A percentile compares a stretch with the other conserved stretches of the same genome.
phyloP scores from a whole-genome alignment of 2,113 vertebrate species.

The Tupaia chinensis region DNA sequence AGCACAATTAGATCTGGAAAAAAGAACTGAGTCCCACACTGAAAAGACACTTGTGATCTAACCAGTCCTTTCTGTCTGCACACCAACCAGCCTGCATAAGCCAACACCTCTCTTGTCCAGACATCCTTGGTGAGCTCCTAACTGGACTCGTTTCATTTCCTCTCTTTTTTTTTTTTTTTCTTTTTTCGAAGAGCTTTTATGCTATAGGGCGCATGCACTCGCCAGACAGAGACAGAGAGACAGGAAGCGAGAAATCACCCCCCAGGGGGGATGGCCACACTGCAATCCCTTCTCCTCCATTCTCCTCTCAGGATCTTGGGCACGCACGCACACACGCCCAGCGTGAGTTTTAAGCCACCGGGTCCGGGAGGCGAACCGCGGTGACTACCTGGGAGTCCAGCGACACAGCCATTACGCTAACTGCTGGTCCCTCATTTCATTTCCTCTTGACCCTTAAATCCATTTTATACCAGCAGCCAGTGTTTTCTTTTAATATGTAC shows the following conservation, averaged over 20 bases:
- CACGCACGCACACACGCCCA: too few relatives aligned
- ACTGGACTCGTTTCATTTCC: neutral
- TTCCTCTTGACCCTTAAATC: neutral
- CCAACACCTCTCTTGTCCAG: neutral
- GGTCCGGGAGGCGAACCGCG: too few relatives aligned
- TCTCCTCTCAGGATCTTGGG: too few relatives aligned
- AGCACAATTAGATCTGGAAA: neutral
- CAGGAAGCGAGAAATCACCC: too few relatives aligned
- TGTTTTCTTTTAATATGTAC: neutral
- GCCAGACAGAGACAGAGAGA: too few relatives aligned
- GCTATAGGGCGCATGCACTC: too few relatives aligned
- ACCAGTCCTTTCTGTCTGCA: neutral
- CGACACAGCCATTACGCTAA: too few relatives aligned
- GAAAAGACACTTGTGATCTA: neutral
- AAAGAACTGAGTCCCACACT: neutral
- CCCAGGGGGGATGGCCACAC: too few relatives aligned
- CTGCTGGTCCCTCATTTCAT: neutral
- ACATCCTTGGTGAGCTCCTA: neutral
- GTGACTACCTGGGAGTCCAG: too few relatives aligned
- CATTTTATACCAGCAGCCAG: neutral
- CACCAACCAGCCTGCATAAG: neutral
- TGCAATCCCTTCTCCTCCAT: too few relatives aligned
- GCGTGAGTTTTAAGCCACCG: too few relatives aligned
- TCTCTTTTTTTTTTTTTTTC: neutral
- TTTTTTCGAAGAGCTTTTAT: too few relatives aligned